phyloP scores from a whole-genome alignment of 2,797 vertebrate species.

The Heterohyrax brucei region DNA sequence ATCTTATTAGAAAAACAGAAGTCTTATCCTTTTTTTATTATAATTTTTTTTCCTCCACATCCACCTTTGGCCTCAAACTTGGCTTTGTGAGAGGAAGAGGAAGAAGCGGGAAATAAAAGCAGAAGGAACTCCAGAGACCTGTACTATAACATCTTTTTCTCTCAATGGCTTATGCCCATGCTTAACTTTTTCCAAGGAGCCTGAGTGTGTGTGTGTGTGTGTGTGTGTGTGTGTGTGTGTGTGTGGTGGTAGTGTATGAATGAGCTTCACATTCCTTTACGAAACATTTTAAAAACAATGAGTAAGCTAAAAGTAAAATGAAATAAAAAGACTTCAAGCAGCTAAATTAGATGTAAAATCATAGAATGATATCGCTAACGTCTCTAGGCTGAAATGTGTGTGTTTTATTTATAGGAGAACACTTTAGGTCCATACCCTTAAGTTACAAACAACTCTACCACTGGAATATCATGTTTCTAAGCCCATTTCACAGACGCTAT shows the following conservation, averaged over 20 bases:
- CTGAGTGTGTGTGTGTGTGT: neutral
- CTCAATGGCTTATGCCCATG: neutral
- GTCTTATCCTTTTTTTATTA: neutral
- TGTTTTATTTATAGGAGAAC: neutral
- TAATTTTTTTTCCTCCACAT: neutral
- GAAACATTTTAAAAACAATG: conserved; percentile 32
- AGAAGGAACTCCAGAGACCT: neutral
- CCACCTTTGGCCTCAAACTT: neutral
- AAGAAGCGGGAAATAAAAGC: conserved; percentile 3
- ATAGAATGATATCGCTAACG: neutral
- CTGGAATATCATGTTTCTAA: neutral
- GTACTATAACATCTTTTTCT: neutral
- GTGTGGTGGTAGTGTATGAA: neutral
- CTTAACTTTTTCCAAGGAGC: neutral
- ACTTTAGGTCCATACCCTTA: neutral
- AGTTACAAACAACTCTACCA: neutral
- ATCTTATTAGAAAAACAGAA: neutral
- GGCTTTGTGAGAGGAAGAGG: neutral
- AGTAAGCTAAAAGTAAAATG: neutral
- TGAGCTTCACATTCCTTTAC: neutral
- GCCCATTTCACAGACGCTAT: neutral
- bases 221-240: neutral
- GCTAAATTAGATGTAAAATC: conserved; percentile 33
- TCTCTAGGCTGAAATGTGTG: conserved; percentile 4
- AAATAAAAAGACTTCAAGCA: neutral